Conservation (phyloP, 2,888 invertebrate species). For the Lasioglossum morio region DNA sequence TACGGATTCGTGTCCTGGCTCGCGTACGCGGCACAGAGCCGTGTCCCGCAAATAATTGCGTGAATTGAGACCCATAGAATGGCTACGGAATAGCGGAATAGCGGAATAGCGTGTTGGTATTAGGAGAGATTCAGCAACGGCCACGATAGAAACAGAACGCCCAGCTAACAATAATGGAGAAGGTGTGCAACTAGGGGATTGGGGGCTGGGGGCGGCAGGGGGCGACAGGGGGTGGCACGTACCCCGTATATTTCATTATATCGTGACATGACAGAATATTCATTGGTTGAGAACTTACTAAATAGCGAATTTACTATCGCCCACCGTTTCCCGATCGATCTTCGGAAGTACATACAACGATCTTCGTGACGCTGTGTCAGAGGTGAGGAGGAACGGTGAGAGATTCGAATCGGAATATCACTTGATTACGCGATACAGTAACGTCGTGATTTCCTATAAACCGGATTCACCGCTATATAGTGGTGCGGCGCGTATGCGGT, state of each 20-base stretch:
- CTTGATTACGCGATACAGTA: slow-evolving; percentile 60
- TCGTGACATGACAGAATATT: slow-evolving; percentile 65
- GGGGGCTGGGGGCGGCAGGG: background rate
- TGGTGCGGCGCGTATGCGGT: background rate
- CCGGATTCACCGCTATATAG: slow-evolving; percentile 4
- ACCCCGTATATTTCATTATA: slow-evolving; percentile 60
- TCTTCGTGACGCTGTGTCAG: slow-evolving; percentile 22
- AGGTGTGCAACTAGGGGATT: slow-evolving; percentile 14
- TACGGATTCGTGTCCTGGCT: slow-evolving; percentile 42
- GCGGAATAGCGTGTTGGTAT: slow-evolving; percentile 49
- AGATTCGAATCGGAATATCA: slow-evolving; percentile 46
- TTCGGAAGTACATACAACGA: slow-evolving; percentile 50
- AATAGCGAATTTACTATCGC: slow-evolving; percentile 68
- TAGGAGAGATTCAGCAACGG: slow-evolving; percentile 60
- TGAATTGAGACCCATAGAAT: slow-evolving; percentile 66
- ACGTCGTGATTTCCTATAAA: slow-evolving; percentile 37
- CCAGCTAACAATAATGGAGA: slow-evolving; percentile 61
- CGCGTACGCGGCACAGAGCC: slow-evolving; percentile 44
- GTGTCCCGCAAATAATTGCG: slow-evolving; percentile 65
- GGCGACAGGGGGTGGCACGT: slow-evolving; percentile 7
- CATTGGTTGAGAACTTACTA: slow-evolving; percentile 67
- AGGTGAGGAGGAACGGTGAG: background rate
- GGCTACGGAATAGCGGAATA: slow-evolving; percentile 48
- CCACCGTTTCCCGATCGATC: slow-evolving; percentile 53
- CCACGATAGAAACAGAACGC: slow-evolving; percentile 53